phyloP scores from a whole-genome alignment of 92 coral and sea anemone species.

The Muricea muricata region DNA sequence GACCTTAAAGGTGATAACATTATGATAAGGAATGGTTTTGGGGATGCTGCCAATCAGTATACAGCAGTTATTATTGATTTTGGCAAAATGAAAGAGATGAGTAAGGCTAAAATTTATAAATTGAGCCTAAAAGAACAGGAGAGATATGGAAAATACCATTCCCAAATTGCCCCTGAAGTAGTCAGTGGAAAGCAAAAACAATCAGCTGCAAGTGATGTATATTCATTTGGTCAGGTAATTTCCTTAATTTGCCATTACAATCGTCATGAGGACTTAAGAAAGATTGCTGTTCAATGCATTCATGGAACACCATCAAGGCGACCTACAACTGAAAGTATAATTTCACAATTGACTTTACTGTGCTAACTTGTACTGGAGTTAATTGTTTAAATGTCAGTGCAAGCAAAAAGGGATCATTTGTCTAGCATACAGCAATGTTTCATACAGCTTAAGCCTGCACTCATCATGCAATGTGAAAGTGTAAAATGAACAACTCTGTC shows the following conservation, averaged over 20 bases:
- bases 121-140: background rate
- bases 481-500: too few relatives aligned
- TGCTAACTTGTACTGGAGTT: background rate
- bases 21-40: too few relatives aligned
- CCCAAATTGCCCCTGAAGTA: slow-evolving; percentile 59
- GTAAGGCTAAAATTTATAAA: background rate
- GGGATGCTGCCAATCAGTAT: too few relatives aligned
- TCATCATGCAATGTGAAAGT: too few relatives aligned
- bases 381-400: background rate
- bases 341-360: background rate
- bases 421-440: too few relatives aligned
- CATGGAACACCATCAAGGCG: slow-evolving; percentile 36
- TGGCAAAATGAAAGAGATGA: background rate
- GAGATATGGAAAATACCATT: too few relatives aligned
- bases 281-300: slow-evolving; percentile 49
- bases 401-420: too few relatives aligned
- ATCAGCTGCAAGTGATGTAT: slow-evolving; percentile 39
- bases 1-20: too few relatives aligned
- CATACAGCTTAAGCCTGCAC: too few relatives aligned
- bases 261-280: too few relatives aligned
- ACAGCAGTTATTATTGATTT: background rate
- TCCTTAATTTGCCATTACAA: too few relatives aligned
- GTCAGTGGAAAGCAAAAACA: slow-evolving; percentile 23
- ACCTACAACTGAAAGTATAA: background rate
- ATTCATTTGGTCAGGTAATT: slow-evolving; percentile 46